Evolutionary conservation across 2,888 invertebrate species (phyloP).

Genomic region (Apotomis turbidana): DNA sequence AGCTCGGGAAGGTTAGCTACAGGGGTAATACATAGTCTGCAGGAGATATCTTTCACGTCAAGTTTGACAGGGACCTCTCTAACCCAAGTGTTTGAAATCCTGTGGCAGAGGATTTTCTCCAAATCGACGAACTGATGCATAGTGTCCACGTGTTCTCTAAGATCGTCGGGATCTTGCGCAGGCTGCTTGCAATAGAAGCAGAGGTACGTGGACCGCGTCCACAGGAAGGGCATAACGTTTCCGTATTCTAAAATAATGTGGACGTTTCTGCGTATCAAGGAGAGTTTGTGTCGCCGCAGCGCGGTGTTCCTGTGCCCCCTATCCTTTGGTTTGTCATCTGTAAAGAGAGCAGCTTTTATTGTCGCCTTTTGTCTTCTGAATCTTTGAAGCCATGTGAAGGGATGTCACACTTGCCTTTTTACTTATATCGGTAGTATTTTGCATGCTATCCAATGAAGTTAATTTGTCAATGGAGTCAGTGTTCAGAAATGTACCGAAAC

Average conservation of each 20-base stretch:
- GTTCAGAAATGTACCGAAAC: too few species aligned
- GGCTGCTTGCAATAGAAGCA: conserved; percentile 42
- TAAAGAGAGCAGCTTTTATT: conserved; percentile 40
- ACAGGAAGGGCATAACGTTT: conserved; percentile 42
- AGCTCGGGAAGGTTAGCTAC: conserved; percentile 13
- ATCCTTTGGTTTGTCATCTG: conserved; percentile 35
- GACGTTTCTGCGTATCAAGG: conserved; percentile 37
- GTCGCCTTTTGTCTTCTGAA: conserved; percentile 24
- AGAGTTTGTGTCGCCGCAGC: conserved; percentile 27
- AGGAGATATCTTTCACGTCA: conserved; percentile 38
- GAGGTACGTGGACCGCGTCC: conserved; percentile 38
- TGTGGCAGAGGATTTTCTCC: conserved; percentile 23
- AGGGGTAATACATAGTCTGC: conserved; percentile 35
- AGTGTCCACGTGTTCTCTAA: conserved; percentile 29
- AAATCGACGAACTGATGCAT: conserved; percentile 37
- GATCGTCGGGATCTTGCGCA: conserved; percentile 23
- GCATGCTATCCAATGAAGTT: too few species aligned
- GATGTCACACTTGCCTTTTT: conserved; percentile 5
- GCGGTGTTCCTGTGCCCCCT: conserved; percentile 32
- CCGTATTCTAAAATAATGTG: conserved; percentile 38
- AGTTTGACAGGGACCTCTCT: conserved; percentile 41
- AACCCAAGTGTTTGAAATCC: conserved; percentile 33
- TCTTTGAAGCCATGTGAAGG: neutral
- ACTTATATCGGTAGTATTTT: neutral
- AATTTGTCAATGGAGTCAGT: too few species aligned